Conservation (phyloP, 2,797 vertebrate species). For the Malurus leucopterus region DNA sequence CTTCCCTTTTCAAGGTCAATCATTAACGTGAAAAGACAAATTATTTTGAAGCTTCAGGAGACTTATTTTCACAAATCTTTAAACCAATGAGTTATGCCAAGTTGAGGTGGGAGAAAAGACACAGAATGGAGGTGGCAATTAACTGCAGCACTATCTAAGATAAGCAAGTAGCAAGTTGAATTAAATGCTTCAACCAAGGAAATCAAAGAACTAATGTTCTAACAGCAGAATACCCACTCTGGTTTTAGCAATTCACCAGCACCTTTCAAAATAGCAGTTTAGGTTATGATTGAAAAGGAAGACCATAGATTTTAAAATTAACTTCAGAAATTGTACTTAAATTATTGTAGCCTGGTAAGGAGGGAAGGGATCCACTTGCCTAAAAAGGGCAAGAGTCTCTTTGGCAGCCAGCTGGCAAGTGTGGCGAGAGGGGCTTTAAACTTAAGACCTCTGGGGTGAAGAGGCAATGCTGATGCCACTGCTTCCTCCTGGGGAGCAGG, state of each 20-base stretch:
- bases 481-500: too few species aligned
- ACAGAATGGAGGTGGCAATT: background rate
- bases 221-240: background rate
- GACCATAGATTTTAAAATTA: background rate
- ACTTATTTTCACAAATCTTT: background rate
- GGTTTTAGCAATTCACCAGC: background rate
- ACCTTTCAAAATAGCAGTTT: background rate
- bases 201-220: background rate
- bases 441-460: background rate
- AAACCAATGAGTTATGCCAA: background rate
- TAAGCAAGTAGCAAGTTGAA: background rate
- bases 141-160: background rate
- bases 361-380: background rate
- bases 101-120: background rate
- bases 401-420: background rate
- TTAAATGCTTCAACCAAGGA: background rate
- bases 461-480: background rate
- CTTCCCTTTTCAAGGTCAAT: background rate
- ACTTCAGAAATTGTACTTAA: background rate
- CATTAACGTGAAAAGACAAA: background rate
- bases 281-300: background rate
- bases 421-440: background rate
- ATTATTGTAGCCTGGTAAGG: background rate
- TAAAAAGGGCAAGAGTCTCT: background rate
- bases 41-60: background rate